These are phyloP conservation scores for Oreochromis mossambicus DNA, from an alignment of 2,797 vertebrate genomes.

Conservation along the genomic window DNA sequence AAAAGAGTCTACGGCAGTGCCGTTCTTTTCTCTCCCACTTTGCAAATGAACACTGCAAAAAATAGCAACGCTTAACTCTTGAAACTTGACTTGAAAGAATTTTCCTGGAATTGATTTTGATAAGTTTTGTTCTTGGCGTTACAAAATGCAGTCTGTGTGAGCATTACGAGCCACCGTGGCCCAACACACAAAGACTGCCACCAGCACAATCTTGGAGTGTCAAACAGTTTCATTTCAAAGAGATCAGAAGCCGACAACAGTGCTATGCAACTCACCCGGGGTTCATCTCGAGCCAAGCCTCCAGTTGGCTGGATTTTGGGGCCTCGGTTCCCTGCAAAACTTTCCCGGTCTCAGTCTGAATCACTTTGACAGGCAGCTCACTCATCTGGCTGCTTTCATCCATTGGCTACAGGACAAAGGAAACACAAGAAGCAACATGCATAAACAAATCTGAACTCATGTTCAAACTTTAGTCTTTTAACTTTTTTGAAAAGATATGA, in stretches of 20 bases:
- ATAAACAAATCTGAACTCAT: not conserved
- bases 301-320: slow-evolving; percentile 96
- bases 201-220: accelerated
- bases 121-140: not conserved
- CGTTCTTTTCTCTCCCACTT: not conserved
- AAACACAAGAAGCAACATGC: not conserved
- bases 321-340: slow-evolving; percentile 94
- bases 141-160: not conserved
- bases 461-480: not conserved
- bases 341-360: slow-evolving; percentile 95
- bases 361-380: slow-evolving; percentile 97
- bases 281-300: slow-evolving; percentile 99
- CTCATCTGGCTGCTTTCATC: slow-evolving; percentile 99
- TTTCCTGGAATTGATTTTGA: not conserved
- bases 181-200: not conserved
- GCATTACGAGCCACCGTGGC: not conserved
- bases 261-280: slow-evolving; percentile 78
- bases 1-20: not conserved
- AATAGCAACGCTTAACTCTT: not conserved
- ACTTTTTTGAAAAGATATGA: not conserved
- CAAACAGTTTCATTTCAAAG: not conserved
- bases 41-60: not conserved
- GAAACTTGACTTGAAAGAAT: not conserved
- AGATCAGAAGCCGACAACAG: not conserved
- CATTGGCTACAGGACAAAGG: slow-evolving; percentile 80